Evolutionary conservation across 1,140 invertebrate genomes (phyloP).

Genomic region (Diabrotica undecimpunctata): DNA sequence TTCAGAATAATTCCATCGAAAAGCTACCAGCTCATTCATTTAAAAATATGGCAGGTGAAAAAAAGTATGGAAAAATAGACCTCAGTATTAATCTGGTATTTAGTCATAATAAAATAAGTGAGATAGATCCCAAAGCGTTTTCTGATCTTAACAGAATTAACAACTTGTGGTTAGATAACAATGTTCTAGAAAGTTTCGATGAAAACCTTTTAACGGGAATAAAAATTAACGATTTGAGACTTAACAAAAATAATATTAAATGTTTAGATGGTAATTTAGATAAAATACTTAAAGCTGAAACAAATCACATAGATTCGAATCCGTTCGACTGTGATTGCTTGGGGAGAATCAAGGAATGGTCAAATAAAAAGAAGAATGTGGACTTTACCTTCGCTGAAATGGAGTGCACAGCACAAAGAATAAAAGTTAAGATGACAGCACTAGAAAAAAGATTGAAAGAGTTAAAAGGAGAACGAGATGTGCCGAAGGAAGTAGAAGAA

Average conservation of each 20-base stretch:
- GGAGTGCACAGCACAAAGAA: slow-evolving; percentile 18
- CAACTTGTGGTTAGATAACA: slow-evolving; percentile 31
- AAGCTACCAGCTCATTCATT: slow-evolving; percentile 28
- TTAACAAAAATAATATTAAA: slow-evolving; percentile 26
- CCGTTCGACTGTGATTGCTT: slow-evolving; percentile 29
- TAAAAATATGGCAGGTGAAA: slow-evolving; percentile 20
- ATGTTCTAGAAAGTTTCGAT: slow-evolving; percentile 18
- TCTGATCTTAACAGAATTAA: slow-evolving; percentile 24
- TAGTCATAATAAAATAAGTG: slow-evolving; percentile 30
- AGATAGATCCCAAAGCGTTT: slow-evolving; percentile 28
- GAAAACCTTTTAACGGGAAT: slow-evolving; percentile 23
- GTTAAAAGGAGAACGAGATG: slow-evolving; percentile 1
- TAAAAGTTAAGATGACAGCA: slow-evolving; percentile 20
- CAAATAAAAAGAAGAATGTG: slow-evolving; percentile 26
- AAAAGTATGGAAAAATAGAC: slow-evolving; percentile 18
- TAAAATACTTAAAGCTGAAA: slow-evolving; percentile 25
- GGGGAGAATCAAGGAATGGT: slow-evolving; percentile 26
- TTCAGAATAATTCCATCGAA: slow-evolving; percentile 28
- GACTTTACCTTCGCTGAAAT: slow-evolving; percentile 17
- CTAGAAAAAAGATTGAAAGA: slow-evolving; percentile 22
- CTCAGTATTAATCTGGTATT: slow-evolving; percentile 27
- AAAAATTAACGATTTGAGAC: slow-evolving; percentile 21
- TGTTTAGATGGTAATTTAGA: slow-evolving; percentile 27
- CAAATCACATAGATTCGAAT: slow-evolving; percentile 27
- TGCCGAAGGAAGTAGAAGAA: background rate